Conservation (phyloP, 2,888 invertebrate species). For the Papilio demoleus region DNA sequence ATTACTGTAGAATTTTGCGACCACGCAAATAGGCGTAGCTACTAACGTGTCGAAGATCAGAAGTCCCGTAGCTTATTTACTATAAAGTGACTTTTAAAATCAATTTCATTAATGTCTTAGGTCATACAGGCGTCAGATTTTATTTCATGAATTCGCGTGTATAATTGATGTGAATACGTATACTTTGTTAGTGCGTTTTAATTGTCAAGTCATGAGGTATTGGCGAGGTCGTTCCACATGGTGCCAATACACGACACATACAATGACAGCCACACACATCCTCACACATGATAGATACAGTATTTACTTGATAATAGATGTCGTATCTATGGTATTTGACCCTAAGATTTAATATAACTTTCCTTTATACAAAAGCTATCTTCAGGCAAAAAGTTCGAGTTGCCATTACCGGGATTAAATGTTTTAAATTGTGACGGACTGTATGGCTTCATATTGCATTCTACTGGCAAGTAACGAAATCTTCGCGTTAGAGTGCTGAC, state of each 20-base stretch:
- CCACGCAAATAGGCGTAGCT: too few species aligned
- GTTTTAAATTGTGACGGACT: too few species aligned
- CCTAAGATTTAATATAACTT: neutral
- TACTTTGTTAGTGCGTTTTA: conserved; percentile 17
- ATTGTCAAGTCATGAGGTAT: conserved; percentile 17
- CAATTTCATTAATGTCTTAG: neutral
- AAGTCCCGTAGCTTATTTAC: neutral
- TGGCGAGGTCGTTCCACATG: conserved; percentile 50
- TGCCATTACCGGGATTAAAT: too few species aligned
- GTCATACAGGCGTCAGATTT: neutral
- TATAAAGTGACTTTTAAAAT: neutral
- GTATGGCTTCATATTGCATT: too few species aligned
- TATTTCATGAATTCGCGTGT: neutral
- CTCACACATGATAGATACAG: conserved; percentile 22
- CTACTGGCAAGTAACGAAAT: too few species aligned
- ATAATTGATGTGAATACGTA: neutral
- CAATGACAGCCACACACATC: conserved; percentile 34
- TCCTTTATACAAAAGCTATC: neutral
- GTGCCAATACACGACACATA: conserved; percentile 44
- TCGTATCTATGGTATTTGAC: conserved; percentile 1
- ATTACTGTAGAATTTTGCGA: too few species aligned
- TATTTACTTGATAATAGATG: conserved; percentile 21
- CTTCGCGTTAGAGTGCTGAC: too few species aligned
- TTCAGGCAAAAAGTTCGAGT: too few species aligned
- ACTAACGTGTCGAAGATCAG: too few species aligned